Base-by-base conservation (phyloP, 2,888 invertebrate genomes). In the Hecatera dysodea region DNA sequence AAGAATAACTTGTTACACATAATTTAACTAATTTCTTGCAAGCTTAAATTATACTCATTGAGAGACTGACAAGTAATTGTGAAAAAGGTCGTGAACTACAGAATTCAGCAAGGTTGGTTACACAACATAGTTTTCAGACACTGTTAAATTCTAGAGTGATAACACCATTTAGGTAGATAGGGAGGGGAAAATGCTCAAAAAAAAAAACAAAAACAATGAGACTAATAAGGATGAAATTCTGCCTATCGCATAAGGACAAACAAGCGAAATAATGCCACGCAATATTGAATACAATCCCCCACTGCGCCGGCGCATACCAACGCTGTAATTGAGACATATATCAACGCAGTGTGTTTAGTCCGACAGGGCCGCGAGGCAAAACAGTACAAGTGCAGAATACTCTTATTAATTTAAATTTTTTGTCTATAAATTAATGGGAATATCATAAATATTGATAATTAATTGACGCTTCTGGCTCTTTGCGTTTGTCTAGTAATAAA, bases 301-400 rank as follows among this genome's bases (percentile, higher is more conserved):
- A 92, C 92, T 90, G 93, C 83, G 94, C 87, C 5, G 2, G 85
- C 89, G 90, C 90, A 89, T 90, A 88, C 88, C 84, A 76, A 60
- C 72, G 80, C 80, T 72, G 90, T 93, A 94, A 94, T 94, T 94
- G 90, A 94, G 94, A 93, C 92, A 93, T 94, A 92, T 92, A 93
- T 94, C 93, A 93, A 85, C 77, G 69, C 75, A 80, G 68, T 75
- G 66, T 75, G 84, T 82, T 82, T 82, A 75, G 70, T 69, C 44
- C 60, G 82, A 80, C 74, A 73, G 56, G 59, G 63, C 82, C 81
- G 70, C 63, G 55, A 71, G 79, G 80, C 75, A 82, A 84, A 86
- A 80, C 74, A 75, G 75, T 75, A 75, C 78, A 82, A 84, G 80
- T 81, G 76, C 74, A 71, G 48, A 80, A 82, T 74, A 67, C 24